Conservation (phyloP, 2,797 vertebrate genomes). For the Novumbra hubbsi region DNA sequence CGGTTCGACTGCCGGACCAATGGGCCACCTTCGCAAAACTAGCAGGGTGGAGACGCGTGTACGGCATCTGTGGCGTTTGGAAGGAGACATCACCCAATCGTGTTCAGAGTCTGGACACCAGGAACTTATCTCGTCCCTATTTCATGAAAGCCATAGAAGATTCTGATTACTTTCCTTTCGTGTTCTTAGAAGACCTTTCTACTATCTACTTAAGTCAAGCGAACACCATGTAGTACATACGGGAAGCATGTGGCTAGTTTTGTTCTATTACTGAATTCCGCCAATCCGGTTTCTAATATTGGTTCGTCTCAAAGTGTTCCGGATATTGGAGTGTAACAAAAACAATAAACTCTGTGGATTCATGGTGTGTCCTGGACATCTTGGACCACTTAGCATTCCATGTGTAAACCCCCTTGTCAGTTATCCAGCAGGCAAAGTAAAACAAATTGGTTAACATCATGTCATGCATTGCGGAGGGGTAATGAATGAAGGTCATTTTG, state of each 20-base stretch:
- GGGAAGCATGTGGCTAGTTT: not conserved
- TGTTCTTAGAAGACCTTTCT: too few species aligned
- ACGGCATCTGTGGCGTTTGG: conserved; percentile 24
- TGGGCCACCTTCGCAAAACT: conserved; percentile 23
- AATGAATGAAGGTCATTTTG: not conserved
- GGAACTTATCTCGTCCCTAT: not conserved
- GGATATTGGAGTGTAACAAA: conserved; percentile 4
- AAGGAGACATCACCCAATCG: not conserved
- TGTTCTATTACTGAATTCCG: not conserved
- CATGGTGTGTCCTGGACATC: conserved; percentile 4
- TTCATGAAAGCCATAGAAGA: too few species aligned
- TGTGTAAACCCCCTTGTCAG: conserved; percentile 22
- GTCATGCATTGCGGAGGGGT: not conserved
- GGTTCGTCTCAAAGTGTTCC: not conserved
- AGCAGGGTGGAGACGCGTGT: conserved; percentile 29
- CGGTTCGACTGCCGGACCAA: conserved; percentile 18
- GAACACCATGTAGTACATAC: not conserved
- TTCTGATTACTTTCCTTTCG: too few species aligned
- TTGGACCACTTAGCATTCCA: conserved; percentile 14
- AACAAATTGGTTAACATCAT: conserved; percentile 45
- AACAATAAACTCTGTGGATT: not conserved
- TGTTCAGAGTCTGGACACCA: not conserved
- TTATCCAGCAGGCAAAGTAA: conserved; percentile 24
- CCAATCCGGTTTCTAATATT: not conserved
- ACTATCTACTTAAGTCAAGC: too few species aligned